Evolutionary conservation across 2,888 invertebrate genomes (phyloP).

Genomic region (Drosophila borealis): DNA sequence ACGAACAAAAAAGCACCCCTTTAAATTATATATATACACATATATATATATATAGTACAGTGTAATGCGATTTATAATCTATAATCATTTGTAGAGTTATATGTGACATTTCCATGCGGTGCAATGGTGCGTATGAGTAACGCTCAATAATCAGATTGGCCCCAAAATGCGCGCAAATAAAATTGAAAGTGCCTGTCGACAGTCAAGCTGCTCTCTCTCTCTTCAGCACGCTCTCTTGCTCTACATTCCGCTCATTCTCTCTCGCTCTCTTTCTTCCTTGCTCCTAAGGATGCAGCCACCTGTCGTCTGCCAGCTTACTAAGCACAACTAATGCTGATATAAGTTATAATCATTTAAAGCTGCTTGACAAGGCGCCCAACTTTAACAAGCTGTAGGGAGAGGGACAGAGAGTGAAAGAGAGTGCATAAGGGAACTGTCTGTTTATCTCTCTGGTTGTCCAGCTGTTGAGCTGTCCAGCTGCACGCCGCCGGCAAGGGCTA

Average conservation of each 20-base stretch:
- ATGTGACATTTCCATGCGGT: constrained; percentile 17
- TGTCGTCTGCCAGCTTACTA: constrained; percentile 43
- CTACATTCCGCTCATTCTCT: background rate
- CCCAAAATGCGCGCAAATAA: constrained; percentile 68
- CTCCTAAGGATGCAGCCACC: constrained; percentile 44
- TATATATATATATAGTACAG: background rate
- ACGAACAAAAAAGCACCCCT: constrained; percentile 37
- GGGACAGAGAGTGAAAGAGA: background rate
- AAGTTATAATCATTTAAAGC: constrained; percentile 61
- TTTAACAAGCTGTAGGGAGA: constrained; percentile 38
- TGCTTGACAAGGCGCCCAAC: constrained; percentile 50
- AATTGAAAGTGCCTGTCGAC: constrained; percentile 69
- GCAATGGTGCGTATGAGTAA: constrained; percentile 73
- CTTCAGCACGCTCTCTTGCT: constrained; percentile 9
- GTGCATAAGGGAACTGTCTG: constrained; percentile 25
- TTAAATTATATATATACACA: background rate
- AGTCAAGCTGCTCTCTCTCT: constrained; percentile 1
- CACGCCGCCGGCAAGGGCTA: constrained; percentile 68
- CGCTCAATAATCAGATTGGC: constrained; percentile 58
- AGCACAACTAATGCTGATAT: constrained; percentile 54
- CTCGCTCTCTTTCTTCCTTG: background rate
- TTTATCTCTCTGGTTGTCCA: constrained; percentile 51
- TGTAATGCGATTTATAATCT: background rate
- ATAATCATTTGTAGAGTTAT: constrained; percentile 5
- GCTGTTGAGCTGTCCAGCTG: constrained; percentile 52